Base-by-base conservation (phyloP, 2,113 vertebrate species). In the Hemicordylus capensis region DNA sequence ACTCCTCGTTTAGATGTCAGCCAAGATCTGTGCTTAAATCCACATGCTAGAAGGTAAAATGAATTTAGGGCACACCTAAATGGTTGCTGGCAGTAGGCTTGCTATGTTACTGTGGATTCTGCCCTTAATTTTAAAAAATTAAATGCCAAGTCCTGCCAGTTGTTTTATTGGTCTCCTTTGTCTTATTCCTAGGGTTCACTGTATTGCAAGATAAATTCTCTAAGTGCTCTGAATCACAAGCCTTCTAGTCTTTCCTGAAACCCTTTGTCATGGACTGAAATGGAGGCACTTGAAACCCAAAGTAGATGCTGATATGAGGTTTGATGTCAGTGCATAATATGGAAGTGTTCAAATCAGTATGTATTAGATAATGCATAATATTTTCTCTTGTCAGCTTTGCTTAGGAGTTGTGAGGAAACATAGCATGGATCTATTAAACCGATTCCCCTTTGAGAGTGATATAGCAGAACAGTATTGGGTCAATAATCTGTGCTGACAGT, bases 311-410 rank as follows among this genome's bases (percentile, higher is more conserved):
- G 2, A 84, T 88, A 67, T 0, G 4, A 44, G 1, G 0, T 70
- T 54, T 63, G 37, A 80, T 87, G 51, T 54, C 76, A 78, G 1
- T 70, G 22, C 19, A 8, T 11, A 69, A 4, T 28, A 54, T 76
- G 73, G 73, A 76, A 34, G 31, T 73, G 0, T 84, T 83, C 12
- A 34, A 81, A 46, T 63, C 85, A 46, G 3, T 9, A 91, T 90
- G 76, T 75, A 8, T 89, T 78, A 67, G 69, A 74, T 10, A 34
- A 9, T 24, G 1, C 87, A 81, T 42, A 42, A 83, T 73, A 83
- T 83, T 37, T 77, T 90, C 85, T 88, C 87, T 93, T 87, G 88
- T 90, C 75, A 91, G 76, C 26, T 28, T 76, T 81, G 26, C 34
- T 83, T 61, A 46, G 7, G 80, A 91, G 92, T 86, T 77, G 59